These are phyloP conservation scores for Lophotis ruficrista DNA, from an alignment of 2,113 vertebrate species.

Conservation along the genomic window DNA sequence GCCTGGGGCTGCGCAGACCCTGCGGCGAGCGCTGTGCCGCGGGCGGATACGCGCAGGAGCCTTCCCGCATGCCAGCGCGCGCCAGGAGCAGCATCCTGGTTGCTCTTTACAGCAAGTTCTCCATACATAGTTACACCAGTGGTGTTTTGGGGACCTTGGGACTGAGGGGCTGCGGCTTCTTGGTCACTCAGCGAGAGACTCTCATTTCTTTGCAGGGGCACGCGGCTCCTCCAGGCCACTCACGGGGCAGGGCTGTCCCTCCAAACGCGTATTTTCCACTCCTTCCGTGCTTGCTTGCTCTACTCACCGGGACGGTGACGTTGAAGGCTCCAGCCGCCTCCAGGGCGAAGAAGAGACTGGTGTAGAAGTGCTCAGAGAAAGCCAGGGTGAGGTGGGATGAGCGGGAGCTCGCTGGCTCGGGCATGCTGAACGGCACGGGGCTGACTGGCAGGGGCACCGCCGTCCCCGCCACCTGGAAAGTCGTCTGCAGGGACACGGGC, in stretches of 20 bases:
- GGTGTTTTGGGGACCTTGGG: neutral
- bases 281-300: neutral
- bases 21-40: rapidly evolving
- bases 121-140: rapidly evolving
- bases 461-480: slow-evolving; percentile 28
- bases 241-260: neutral
- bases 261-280: neutral
- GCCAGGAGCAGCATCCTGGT: neutral
- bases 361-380: slow-evolving; percentile 37
- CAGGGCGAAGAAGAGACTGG: slow-evolving; percentile 35
- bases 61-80: rapidly evolving
- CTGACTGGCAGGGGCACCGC: slow-evolving; percentile 12
- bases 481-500: neutral
- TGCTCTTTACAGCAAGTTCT: neutral
- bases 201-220: rapidly evolving
- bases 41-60: rapidly evolving
- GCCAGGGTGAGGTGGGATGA: slow-evolving; percentile 43
- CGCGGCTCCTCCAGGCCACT: neutral
- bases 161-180: rapidly evolving
- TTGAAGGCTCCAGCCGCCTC: slow-evolving; percentile 43
- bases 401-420: neutral
- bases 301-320: slow-evolving; percentile 34
- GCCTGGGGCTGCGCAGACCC: neutral
- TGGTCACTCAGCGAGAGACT: rapidly evolving
- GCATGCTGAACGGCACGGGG: slow-evolving; percentile 20